A percentile compares a stretch with the other conserved stretches of the same genome.
These are phyloP conservation scores for Monodelphis domestica DNA, from an alignment of 2,797 vertebrate species.

Conservation along the genomic window DNA sequence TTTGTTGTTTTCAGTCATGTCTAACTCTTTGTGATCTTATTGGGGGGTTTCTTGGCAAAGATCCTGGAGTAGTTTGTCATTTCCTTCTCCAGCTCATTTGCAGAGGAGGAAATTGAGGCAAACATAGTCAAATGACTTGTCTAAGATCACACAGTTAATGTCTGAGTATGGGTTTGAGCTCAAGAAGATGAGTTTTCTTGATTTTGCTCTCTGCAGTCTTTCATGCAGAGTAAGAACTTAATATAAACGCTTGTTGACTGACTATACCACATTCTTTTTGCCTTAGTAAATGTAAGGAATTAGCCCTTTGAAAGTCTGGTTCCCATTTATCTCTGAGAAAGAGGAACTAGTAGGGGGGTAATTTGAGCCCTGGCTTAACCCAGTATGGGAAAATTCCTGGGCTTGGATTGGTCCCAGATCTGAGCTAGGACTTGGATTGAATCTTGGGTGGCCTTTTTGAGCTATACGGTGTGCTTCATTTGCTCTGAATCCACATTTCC, in stretches of 20 bases:
- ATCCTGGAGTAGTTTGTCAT: too few relatives aligned
- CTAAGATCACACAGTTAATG: too few relatives aligned
- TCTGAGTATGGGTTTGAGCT: too few relatives aligned
- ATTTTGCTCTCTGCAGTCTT: too few relatives aligned
- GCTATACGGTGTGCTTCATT: slow-evolving; percentile 23
- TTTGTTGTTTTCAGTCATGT: too few relatives aligned
- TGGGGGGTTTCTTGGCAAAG: too few relatives aligned
- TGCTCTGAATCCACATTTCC: not conserved
- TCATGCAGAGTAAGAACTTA: not conserved
- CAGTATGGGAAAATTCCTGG: slow-evolving; percentile 8
- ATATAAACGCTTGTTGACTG: not conserved
- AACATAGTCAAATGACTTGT: too few relatives aligned
- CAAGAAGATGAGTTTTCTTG: too few relatives aligned
- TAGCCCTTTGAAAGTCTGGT: slow-evolving; percentile 6
- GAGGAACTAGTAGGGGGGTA: not conserved
- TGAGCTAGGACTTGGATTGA: not conserved
- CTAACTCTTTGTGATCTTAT: too few relatives aligned
- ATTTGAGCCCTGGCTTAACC: not conserved
- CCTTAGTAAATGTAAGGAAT: not conserved
- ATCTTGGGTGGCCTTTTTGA: not conserved
- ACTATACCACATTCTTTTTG: not conserved
- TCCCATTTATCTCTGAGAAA: slow-evolving; percentile 4
- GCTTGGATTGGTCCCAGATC: not conserved
- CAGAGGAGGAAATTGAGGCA: too few relatives aligned
- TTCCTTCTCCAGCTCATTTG: too few relatives aligned